Percentiles rank a stretch among this genome's conserved stretches.
Conservation (phyloP, 2,113 vertebrate species). For the Leucosticte australis region DNA sequence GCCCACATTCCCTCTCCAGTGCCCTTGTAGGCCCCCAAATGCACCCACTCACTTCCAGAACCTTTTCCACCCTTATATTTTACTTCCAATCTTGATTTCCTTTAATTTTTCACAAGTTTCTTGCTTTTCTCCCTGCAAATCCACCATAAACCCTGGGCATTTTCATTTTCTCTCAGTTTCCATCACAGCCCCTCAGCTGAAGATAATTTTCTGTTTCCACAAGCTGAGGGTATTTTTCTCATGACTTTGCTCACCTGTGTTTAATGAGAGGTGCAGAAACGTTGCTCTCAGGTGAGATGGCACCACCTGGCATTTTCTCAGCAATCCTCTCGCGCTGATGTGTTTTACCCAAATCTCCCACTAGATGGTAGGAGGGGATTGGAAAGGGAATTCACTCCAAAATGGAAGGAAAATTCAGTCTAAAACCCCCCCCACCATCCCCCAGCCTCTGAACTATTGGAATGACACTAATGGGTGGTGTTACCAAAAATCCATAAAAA, state of each 20-base stretch:
- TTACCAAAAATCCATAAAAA: not conserved
- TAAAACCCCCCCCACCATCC: rapidly evolving
- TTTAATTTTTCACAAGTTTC: not conserved
- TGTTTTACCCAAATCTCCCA: slow-evolving; percentile 27
- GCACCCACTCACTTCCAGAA: not conserved
- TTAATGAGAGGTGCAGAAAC: not conserved
- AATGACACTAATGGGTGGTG: not conserved
- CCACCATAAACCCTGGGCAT: not conserved
- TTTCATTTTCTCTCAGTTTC: not conserved
- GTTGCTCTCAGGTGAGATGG: no score
- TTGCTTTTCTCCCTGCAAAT: not conserved
- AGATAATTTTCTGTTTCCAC: not conserved
- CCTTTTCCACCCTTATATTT: not conserved
- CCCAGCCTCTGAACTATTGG: not conserved
- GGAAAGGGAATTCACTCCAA: not conserved
- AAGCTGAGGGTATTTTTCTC: not conserved
- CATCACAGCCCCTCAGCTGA: not conserved
- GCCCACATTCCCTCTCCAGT: not conserved
- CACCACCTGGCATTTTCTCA: not conserved
- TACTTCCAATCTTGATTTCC: not conserved
- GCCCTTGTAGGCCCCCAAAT: not conserved
- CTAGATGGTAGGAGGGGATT: slow-evolving; percentile 53
- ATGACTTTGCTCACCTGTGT: not conserved
- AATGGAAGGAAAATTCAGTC: not conserved
- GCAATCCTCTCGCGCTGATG: not conserved